A percentile compares a stretch with the other conserved stretches of the same genome.
Conservation (phyloP, 2,888 invertebrate species). For the Marasmarcha lunaedactyla region DNA sequence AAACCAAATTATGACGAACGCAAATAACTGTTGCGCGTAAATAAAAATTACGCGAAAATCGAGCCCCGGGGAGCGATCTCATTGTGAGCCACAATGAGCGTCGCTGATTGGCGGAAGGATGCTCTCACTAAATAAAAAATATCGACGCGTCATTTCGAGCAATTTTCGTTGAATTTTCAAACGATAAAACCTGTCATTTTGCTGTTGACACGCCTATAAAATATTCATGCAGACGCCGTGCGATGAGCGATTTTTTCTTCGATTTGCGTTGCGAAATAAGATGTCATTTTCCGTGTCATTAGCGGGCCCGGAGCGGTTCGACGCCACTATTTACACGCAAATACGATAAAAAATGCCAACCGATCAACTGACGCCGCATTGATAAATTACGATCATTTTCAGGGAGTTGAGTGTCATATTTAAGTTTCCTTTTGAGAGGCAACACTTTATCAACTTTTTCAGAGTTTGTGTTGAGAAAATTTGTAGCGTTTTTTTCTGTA, state of each 20-base stretch:
- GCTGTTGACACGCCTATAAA: conserved; percentile 70
- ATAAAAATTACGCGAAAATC: conserved; percentile 57
- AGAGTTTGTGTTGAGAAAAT: too few relatives aligned
- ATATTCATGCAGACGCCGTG: conserved; percentile 66
- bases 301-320: conserved; percentile 59
- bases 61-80: conserved; percentile 50
- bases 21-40: conserved; percentile 46
- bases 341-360: conserved; percentile 67
- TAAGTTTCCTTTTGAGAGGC: conserved; percentile 6
- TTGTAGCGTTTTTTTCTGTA: too few relatives aligned
- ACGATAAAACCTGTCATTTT: conserved; percentile 71
- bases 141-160: conserved; percentile 68
- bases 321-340: conserved; percentile 69
- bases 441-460: not conserved
- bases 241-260: conserved; percentile 68
- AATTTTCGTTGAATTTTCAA: conserved; percentile 69
- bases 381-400: conserved; percentile 61
- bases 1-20: conserved; percentile 15
- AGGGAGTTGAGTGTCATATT: conserved; percentile 26
- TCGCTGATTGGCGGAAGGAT: conserved; percentile 70
- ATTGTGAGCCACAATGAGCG: conserved; percentile 62
- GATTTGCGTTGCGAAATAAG: conserved; percentile 70
- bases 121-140: conserved; percentile 70
- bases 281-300: conserved; percentile 72
- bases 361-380: conserved; percentile 66